phyloP scores from a whole-genome alignment of 2,113 vertebrate genomes.

The Melanotaenia duboulayi region DNA sequence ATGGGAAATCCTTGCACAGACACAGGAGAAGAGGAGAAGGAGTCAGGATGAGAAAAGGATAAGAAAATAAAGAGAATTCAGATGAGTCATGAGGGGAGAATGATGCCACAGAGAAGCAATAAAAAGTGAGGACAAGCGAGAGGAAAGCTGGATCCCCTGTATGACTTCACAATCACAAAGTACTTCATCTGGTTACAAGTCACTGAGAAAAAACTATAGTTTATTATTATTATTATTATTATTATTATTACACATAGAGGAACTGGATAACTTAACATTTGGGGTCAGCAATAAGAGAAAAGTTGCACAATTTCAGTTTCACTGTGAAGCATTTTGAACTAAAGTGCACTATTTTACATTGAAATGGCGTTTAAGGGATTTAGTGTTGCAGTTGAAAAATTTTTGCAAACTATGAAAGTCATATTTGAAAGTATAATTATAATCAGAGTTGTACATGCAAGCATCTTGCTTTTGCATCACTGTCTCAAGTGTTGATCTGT shows the following conservation, averaged over 20 bases:
- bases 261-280: not conserved
- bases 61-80: slow-evolving; percentile 37
- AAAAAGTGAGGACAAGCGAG: slow-evolving; percentile 16
- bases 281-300: not conserved
- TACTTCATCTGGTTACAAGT: not conserved
- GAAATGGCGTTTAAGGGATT: too few species aligned
- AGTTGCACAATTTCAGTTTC: not conserved
- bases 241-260: too few species aligned
- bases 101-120: slow-evolving; percentile 37
- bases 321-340: not conserved
- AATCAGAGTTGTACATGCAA: too few species aligned
- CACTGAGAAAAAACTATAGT: not conserved
- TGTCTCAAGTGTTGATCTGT: too few species aligned
- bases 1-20: slow-evolving; percentile 17
- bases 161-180: not conserved
- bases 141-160: not conserved
- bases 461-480: too few species aligned
- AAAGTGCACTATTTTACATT: too few species aligned
- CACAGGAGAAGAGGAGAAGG: slow-evolving; percentile 8
- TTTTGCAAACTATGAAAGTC: too few species aligned
- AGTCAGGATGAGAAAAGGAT: slow-evolving; percentile 31
- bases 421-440: too few species aligned
- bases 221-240: too few species aligned
- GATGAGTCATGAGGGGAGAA: slow-evolving; percentile 47
- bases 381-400: too few species aligned